Evolutionary conservation across 2,113 vertebrate genomes (phyloP).

Genomic region (Thamnophis sirtalis): DNA sequence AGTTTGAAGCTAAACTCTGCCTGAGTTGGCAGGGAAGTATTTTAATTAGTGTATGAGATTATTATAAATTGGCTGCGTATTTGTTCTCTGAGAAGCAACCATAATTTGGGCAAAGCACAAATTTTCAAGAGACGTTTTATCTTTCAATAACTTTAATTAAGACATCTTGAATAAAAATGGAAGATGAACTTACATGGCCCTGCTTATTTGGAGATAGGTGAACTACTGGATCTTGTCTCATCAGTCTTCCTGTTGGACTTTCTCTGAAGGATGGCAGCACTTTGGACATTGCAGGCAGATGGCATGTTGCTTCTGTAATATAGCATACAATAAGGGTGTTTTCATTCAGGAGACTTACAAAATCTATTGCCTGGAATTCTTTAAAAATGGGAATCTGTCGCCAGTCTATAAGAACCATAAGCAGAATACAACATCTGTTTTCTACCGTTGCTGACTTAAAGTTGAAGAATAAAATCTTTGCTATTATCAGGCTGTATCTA

Average conservation of each 20-base stretch:
- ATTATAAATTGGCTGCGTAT: neutral
- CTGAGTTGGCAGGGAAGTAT: slow-evolving; percentile 2
- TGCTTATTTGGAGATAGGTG: slow-evolving; percentile 87
- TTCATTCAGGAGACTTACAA: neutral
- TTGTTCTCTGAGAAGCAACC: neutral
- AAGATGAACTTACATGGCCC: slow-evolving; percentile 78
- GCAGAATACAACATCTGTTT: neutral
- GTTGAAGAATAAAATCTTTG: neutral
- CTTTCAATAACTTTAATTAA: neutral
- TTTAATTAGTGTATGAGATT: slow-evolving; percentile 8
- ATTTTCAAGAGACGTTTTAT: neutral
- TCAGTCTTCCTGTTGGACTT: slow-evolving; percentile 85
- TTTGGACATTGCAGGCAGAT: slow-evolving; percentile 84
- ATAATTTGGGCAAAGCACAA: neutral
- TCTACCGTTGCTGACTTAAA: neutral
- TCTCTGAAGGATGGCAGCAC: slow-evolving; percentile 85
- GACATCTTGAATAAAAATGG: slow-evolving; percentile 10
- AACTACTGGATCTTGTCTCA: slow-evolving; percentile 82
- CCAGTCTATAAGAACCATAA: neutral
- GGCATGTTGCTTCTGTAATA: slow-evolving; percentile 81
- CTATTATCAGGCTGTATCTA: neutral
- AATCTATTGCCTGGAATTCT: neutral
- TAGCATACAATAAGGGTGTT: slow-evolving; percentile 49
- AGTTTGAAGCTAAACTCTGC: slow-evolving; percentile 3
- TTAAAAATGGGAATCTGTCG: neutral